These are phyloP conservation scores for Stomatorhinus walkeri DNA, from an alignment of 2,797 vertebrate genomes.

Conservation along the genomic window DNA sequence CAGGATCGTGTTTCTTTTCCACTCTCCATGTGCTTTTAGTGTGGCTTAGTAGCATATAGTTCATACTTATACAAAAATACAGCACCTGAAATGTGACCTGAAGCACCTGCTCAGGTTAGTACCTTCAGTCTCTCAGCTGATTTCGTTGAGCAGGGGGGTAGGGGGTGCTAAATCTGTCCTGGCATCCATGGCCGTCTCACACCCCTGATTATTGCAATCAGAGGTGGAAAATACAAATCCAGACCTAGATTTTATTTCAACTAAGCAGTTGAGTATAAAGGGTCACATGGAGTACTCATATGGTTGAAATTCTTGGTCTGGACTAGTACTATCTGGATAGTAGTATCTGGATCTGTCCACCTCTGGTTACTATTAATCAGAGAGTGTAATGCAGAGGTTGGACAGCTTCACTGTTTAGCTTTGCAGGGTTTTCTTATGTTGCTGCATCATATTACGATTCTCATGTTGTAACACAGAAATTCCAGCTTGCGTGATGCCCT, in stretches of 20 bases:
- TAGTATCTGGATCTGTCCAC: not conserved
- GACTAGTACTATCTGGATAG: not conserved
- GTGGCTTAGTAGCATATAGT: not conserved
- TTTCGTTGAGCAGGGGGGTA: no score
- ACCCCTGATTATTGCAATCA: not conserved
- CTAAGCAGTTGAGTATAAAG: not conserved
- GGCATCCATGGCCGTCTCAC: not conserved
- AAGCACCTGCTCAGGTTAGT: not conserved
- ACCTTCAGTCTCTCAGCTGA: no score
- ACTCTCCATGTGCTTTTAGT: not conserved
- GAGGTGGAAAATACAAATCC: not conserved
- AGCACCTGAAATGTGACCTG: not conserved
- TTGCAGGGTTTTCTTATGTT: not conserved
- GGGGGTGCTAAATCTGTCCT: not conserved
- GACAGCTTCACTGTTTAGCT: not conserved
- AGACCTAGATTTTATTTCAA: not conserved
- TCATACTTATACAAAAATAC: not conserved
- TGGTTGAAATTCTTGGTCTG: not conserved
- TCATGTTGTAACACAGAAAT: not conserved
- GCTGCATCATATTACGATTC: not conserved
- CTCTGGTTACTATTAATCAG: not conserved
- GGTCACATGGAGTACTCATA: not conserved
- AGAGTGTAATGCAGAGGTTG: not conserved
- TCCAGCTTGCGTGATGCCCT: not conserved
- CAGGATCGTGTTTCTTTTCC: not conserved